Evolutionary conservation across 2,888 invertebrate genomes (phyloP), one percentile per base, ranked within the genome.

Genomic region (Mimumesa dahlbomi): DNA sequence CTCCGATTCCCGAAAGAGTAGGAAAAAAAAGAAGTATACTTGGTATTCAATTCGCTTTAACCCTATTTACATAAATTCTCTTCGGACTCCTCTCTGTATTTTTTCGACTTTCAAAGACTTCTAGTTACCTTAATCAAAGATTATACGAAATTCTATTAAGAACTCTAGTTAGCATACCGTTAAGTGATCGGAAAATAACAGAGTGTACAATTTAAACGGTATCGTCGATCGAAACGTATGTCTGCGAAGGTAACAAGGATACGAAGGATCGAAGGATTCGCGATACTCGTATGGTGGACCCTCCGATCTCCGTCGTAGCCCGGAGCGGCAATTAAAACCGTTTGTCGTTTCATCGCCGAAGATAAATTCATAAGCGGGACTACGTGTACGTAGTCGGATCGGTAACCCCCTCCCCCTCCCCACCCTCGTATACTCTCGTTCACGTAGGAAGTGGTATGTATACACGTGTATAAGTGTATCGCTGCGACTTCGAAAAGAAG

Each of bases 251-350:
- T 75, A 70, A 68, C 58, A 57, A 69, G 61, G 50, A 54, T 31
- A 22, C 56, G 66, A 45, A 62, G 57, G 29, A 67, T 40, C 67
- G 43, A 42, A 31, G 25, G 42, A 62, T 53, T 43, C 49, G 50
- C 34, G 50, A 38, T 50, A 38, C 48, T 48, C 40, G 29, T 58
- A 45, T 14, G 57, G 25, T 22, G 46, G 29, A 49, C 13, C 40
- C 31, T 19, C 52, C 19, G 73, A 68, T 66, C 52, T 45, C 52
- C 66, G 65, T 58, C 71, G 53, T 75, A 58, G 84, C 84, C 83
- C 63, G 71, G 50, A 81, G 84, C 83, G 69, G 82, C 84, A 84
- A 84, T 84, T 84, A 84, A 84, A 84, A 83, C 73, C 79, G 83
- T 84, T 84, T 84, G 82, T 84, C 81, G 83, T 83, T 83, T 72